Evolutionary conservation across 2,113 vertebrate species (phyloP).

Genomic region (Chitala chitala): DNA sequence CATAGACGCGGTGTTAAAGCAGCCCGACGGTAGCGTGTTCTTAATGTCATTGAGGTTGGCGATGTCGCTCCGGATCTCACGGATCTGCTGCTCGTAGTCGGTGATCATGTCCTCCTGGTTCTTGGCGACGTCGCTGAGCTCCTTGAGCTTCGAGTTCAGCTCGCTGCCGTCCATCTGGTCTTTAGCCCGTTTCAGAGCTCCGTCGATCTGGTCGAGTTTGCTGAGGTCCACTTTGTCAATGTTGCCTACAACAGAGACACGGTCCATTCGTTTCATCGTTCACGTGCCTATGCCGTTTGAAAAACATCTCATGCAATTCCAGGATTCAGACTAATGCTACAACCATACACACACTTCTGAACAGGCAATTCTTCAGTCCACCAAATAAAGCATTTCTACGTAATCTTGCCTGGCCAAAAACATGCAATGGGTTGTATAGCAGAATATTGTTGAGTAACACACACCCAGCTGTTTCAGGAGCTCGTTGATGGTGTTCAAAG

Average conservation of each 20-base stretch:
- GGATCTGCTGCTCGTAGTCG: constrained; percentile 85
- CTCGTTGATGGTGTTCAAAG: constrained; percentile 72
- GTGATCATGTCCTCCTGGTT: constrained; percentile 81
- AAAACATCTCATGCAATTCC: background rate
- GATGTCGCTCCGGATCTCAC: constrained; percentile 85
- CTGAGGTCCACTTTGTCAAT: constrained; percentile 89
- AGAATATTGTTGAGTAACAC: background rate
- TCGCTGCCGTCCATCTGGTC: constrained; percentile 75
- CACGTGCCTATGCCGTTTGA: too few relatives aligned
- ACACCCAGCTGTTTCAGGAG: constrained; percentile 83
- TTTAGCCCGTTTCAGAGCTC: constrained; percentile 77
- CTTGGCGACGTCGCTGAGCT: constrained; percentile 76
- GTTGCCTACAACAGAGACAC: constrained; percentile 64
- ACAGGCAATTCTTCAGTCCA: too few relatives aligned
- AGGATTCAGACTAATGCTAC: background rate
- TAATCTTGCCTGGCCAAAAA: too few relatives aligned
- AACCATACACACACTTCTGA: too few relatives aligned
- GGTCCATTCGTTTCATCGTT: background rate
- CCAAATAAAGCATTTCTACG: too few relatives aligned
- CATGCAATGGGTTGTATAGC: too few relatives aligned
- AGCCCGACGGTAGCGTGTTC: constrained; percentile 85
- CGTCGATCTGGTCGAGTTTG: constrained; percentile 83
- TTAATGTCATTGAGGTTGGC: constrained; percentile 90
- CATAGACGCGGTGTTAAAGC: constrained; percentile 91
- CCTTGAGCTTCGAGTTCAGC: constrained; percentile 79